Percentiles rank a stretch among this genome's conserved stretches.
Evolutionary conservation across 2,888 invertebrate genomes (phyloP).

Genomic region (Pterostichus niger): DNA sequence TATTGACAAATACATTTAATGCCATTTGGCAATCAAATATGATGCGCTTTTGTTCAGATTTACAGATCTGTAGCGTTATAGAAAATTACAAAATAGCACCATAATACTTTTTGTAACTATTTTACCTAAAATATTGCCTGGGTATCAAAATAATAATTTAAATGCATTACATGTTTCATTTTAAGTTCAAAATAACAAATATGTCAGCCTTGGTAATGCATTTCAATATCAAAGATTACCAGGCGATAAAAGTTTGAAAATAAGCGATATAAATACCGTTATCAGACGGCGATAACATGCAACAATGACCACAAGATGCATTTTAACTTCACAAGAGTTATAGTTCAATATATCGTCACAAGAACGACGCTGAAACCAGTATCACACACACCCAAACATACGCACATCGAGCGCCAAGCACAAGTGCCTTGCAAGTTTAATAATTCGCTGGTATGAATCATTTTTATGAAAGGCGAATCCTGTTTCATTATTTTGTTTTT

Average conservation of each 20-base stretch:
- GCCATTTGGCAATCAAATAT: too few relatives aligned
- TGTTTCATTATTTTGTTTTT: constrained; percentile 62
- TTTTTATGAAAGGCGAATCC: constrained; percentile 59
- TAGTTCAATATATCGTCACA: constrained; percentile 51
- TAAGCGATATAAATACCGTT: not conserved
- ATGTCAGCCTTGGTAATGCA: too few relatives aligned
- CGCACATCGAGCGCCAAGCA: constrained; percentile 7
- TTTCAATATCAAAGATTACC: not conserved
- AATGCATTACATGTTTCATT: too few relatives aligned
- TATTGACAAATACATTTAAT: too few relatives aligned
- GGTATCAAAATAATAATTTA: too few relatives aligned
- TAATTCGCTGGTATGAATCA: constrained; percentile 53
- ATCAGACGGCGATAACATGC: constrained; percentile 16
- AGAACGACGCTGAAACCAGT: constrained; percentile 7
- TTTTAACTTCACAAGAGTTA: constrained; percentile 36
- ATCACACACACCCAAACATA: constrained; percentile 10
- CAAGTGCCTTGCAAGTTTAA: constrained; percentile 52
- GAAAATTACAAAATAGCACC: too few relatives aligned
- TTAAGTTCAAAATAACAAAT: too few relatives aligned
- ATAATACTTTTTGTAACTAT: too few relatives aligned
- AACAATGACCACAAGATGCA: constrained; percentile 37
- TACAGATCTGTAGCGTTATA: too few relatives aligned
- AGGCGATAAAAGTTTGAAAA: not conserved
- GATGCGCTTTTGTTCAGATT: too few relatives aligned
- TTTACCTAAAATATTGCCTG: too few relatives aligned